Evolutionary conservation across 2,888 invertebrate genomes (phyloP), one percentile per base, ranked within the genome.

Genomic region (Phragmatobia fuliginosa): DNA sequence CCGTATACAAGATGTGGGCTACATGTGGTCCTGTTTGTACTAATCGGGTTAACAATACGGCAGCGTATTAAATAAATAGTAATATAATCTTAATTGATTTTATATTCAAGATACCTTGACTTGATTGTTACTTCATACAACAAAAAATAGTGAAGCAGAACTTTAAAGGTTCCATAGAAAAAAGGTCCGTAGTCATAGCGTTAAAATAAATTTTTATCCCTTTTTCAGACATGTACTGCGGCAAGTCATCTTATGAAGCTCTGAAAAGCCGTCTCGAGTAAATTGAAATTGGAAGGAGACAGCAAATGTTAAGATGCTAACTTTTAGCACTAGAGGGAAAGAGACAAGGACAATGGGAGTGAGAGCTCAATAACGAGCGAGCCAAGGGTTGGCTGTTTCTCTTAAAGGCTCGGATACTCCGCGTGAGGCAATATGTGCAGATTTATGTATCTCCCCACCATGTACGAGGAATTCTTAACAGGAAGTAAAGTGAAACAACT

Each of bases 321-420:
- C 67, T 75, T 83, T 80, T 68, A 78, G 68, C 64, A 60, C 70
- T 71, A 16, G 92, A 74, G 77, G 38, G 89, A 94, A 81, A 87
- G 82, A 84, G 92, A 92, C 78, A 71, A 83, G 79, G 75, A 75
- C 70, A 83, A 81, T 88, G 85, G 91, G 93, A 91, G 95, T 95
- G 94, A 95, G 95, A 95, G 95, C 91, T 94, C 93, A 95, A 95
- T 95, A 95, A 95, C 95, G 95, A 95, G 95, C 88, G 90, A 89
- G 89, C 94, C 94, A 95, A 95, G 94, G 94, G 94, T 94, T 93
- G 94, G 94, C 91, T 93, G 94, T 95, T 95, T 94, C 94, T 94
- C 92, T 92, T 91, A 90, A 91, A 87, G 89, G 87, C 86, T 83
- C 85, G 89, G 83, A 90, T 90, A 88, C 91, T 92, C 89, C 81